Evolutionary conservation across 2,113 vertebrate genomes (phyloP), one percentile per base, ranked within the genome.

Genomic region (Onychostoma macrolepis): DNA sequence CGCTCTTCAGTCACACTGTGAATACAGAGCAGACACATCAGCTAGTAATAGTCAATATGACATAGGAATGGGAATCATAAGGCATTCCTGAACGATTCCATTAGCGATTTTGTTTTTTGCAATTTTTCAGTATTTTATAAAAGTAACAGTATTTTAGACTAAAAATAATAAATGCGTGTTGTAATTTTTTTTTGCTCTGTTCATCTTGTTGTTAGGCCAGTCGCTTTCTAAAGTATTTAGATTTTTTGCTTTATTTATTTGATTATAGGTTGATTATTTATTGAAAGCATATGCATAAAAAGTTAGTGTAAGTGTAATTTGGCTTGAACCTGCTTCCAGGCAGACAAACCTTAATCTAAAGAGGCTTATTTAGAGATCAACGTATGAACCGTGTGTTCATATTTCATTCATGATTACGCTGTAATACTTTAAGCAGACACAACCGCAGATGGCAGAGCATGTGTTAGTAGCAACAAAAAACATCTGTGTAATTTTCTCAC

Each of bases 401-500:
- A 82, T 82, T 86, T 71, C 53, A 85, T 87, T 80, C 56, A 77
- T 78, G 74, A 84, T 80, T 85, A 19, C 33, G 24, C 65, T 65
- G 78, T 78, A 63, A 80, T 85, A 19, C 48, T 75, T 71, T 72
- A 41, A 79, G 58, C 30, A 85, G 61, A 56, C 75, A 45, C 43
- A 33, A 43, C 33, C 36, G 41, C 90, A 90, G 90, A 89, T 89
- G 87, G 87, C 24, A 15, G 78, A 76, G 24, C 48, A 76, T 86
- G 85, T 86, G 79, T 78, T 84, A 43, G 69, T 79, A 69, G 36
- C 74, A 75, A 85, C 76, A 45, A 36, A 45, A 80, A 88, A 76
- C 91, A 85, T 89, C 87, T 90, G 89, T 83, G 77, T 86, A 13
- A 65, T 77, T 86, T 86, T 65, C 61, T 71, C 26, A 21, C 61